Base-by-base conservation (phyloP, 2,888 invertebrate genomes). In the Stenchaetothrips biformis region DNA sequence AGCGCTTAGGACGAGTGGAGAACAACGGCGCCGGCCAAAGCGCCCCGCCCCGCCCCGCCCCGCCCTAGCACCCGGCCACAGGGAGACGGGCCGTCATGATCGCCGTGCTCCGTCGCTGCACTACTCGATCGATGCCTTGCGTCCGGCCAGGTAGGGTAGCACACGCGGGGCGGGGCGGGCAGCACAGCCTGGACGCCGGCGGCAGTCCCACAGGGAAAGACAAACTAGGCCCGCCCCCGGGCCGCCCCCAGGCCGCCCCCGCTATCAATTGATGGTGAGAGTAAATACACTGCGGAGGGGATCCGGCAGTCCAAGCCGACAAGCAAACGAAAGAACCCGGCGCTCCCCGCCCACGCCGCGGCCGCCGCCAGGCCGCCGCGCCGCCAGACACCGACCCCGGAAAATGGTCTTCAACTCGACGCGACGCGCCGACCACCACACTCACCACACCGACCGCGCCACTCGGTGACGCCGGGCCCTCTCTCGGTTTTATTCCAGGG, bases 401-500 rank as follows among this genome's bases (percentile, higher is more conserved):
- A 37, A 37, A 37, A 37, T 4, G 4, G 37, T 1, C 37, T 37
- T 37, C 37, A 37, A 37, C 37, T 37, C 37, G 37, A 37, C 37
- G 37, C 37, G 37, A 1, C 37, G 37, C 37, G 37, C 37, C 37
- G 37, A 37, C 37, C 37, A 37, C 37, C 18, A 59, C 59, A 59
- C 59, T 59, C 2, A 13, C 59, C 16, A 53, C n/a, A n/a, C 37
- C 37, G 37, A 37, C 37, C 37, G 4, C 37, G 13, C 7, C 59
- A 59, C 59, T 59, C 2, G 18, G 13, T 6, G 37, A 37, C 37
- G 37, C 37, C 37, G 37, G 1, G 37, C 37, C 37, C 37, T 37
- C 37, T 37, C 37, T 37, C 37, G 37, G 4, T 37, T 37, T 81
- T 79, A 83, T 84, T 84, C 84, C 84, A 85, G 84, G 85, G 84